phyloP scores from a whole-genome alignment of 2,113 vertebrate species.

The Marmota flaviventris region DNA sequence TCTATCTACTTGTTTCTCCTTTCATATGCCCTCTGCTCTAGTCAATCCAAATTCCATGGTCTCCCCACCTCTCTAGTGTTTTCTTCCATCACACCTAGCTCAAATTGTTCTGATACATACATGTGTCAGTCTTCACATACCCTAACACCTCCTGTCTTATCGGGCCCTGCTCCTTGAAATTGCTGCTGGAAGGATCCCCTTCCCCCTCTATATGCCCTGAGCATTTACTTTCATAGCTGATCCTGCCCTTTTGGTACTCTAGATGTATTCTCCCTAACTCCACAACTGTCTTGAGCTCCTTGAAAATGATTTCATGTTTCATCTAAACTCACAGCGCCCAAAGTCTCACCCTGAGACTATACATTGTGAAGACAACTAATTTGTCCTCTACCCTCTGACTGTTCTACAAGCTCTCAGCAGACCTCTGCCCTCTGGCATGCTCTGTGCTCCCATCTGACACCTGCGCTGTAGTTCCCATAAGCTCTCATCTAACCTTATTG shows the following conservation, averaged over 20 bases:
- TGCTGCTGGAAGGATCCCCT: neutral
- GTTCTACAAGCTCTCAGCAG: neutral
- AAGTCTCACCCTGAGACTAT: neutral
- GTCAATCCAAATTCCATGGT: neutral
- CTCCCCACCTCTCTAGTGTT: neutral
- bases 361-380: neutral
- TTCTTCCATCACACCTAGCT: neutral
- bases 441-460: neutral
- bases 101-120: neutral
- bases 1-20: neutral
- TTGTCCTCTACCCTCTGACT: neutral
- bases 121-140: neutral
- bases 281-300: neutral
- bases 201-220: neutral
- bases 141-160: neutral
- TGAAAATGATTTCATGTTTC: conserved; percentile 42
- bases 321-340: neutral
- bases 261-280: neutral
- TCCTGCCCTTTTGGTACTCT: neutral
- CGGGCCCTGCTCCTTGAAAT: neutral
- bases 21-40: neutral
- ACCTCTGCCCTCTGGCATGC: neutral
- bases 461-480: neutral
- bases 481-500: neutral
- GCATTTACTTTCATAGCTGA: neutral